phyloP scores from a whole-genome alignment of 2,797 vertebrate genomes.

The Peromyscus aztecus region DNA sequence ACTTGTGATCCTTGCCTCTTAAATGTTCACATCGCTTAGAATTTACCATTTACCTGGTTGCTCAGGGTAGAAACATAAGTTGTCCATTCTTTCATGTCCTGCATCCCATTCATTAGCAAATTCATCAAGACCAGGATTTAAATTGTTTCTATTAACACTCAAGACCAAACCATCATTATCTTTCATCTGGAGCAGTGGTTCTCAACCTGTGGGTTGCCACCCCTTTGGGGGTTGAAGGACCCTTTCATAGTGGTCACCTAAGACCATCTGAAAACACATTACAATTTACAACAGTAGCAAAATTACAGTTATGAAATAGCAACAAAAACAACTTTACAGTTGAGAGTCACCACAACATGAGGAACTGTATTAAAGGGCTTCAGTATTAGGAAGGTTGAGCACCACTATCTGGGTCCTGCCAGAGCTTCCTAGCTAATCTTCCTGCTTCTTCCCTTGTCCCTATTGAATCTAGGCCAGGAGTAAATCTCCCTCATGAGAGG shows the following conservation, averaged over 20 bases:
- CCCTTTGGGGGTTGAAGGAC: neutral
- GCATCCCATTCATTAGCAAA: slow-evolving; percentile 24
- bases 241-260: neutral
- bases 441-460: neutral
- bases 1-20: neutral
- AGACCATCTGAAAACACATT: neutral
- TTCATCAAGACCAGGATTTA: slow-evolving; percentile 1
- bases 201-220: neutral
- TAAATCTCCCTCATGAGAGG: neutral
- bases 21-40: neutral
- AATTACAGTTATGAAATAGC: neutral
- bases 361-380: neutral
- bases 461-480: neutral
- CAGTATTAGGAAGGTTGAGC: neutral
- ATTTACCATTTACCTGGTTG: slow-evolving; percentile 9
- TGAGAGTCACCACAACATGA: neutral
- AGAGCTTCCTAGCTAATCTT: neutral
- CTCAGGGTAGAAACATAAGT: neutral
- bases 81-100: neutral
- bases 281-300: neutral
- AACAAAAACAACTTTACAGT: neutral
- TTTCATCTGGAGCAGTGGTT: neutral
- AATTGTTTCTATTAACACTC: neutral
- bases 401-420: neutral
- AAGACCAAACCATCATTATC: neutral